Evolutionary conservation across 2,113 vertebrate species (phyloP).

Genomic region (Protobothrops flavoviridis): DNA sequence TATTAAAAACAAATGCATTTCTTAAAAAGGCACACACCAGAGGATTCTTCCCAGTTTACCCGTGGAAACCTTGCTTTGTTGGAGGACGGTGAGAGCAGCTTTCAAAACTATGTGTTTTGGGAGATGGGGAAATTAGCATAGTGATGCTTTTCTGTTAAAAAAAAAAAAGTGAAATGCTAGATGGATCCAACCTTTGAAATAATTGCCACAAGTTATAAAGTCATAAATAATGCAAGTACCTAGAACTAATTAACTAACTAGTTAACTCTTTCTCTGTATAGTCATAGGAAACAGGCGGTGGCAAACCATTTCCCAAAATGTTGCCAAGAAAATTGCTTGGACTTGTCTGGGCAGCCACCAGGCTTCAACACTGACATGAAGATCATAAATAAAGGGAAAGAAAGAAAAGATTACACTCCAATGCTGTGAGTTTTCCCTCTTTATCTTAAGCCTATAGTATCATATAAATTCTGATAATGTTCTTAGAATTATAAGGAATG

Average conservation of each 20-base stretch:
- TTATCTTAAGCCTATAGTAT: not conserved
- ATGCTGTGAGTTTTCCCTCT: not conserved
- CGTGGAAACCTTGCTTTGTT: constrained; percentile 43
- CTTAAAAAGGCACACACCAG: constrained; percentile 54
- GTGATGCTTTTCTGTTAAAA: not conserved
- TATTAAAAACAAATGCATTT: constrained; percentile 63
- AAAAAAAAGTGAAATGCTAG: not conserved
- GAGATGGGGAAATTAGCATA: not conserved
- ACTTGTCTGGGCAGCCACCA: not conserved
- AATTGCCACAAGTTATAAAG: not conserved
- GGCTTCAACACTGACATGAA: not conserved
- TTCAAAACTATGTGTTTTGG: constrained; percentile 15
- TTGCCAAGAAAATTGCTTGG: not conserved
- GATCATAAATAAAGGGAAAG: not conserved
- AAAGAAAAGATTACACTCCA: not conserved
- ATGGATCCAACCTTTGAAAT: not conserved
- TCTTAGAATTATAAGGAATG: not conserved
- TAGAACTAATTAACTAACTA: not conserved
- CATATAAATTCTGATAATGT: not conserved
- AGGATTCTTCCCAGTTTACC: constrained; percentile 49
- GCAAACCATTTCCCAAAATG: not conserved
- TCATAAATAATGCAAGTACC: not conserved
- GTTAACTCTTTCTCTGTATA: not conserved
- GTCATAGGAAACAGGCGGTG: not conserved
- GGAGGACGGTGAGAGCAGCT: constrained; percentile 42